These are phyloP conservation scores for Aethina tumida DNA, from an alignment of 1,140 invertebrate genomes.

Conservation along the genomic window DNA sequence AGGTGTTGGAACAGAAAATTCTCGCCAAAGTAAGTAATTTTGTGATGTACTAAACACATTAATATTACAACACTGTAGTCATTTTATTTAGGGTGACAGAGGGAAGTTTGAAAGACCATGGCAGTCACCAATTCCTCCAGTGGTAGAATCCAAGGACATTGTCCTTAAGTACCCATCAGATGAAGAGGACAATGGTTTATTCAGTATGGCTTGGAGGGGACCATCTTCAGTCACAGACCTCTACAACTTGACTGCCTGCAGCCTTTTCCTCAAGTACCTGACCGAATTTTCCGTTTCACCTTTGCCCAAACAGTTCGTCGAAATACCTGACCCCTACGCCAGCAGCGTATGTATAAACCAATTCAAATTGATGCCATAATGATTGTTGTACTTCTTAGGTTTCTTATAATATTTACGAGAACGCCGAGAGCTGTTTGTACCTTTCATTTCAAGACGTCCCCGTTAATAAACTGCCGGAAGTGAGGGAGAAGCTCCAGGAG, in stretches of 20 bases:
- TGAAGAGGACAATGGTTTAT: slow-evolving; percentile 75
- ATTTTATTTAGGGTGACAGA: slow-evolving; percentile 40
- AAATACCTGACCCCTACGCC: slow-evolving; percentile 70
- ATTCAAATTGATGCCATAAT: neutral
- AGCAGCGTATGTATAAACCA: slow-evolving; percentile 52
- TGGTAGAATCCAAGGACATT: slow-evolving; percentile 41
- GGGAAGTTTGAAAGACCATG: slow-evolving; percentile 61
- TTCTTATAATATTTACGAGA: slow-evolving; percentile 56
- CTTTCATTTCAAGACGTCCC: slow-evolving; percentile 73
- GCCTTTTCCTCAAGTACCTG: slow-evolving; percentile 73
- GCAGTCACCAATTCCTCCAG: slow-evolving; percentile 58
- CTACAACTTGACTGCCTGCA: slow-evolving; percentile 50
- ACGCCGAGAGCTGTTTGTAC: slow-evolving; percentile 57
- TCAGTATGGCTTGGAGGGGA: slow-evolving; percentile 74
- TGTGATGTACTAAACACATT: too few species aligned
- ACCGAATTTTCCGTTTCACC: slow-evolving; percentile 76
- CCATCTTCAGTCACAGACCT: slow-evolving; percentile 51
- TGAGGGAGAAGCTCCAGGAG: slow-evolving; percentile 50
- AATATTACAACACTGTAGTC: neutral
- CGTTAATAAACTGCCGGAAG: slow-evolving; percentile 48
- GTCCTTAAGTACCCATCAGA: slow-evolving; percentile 68
- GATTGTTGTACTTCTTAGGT: slow-evolving; percentile 42
- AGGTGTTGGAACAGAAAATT: slow-evolving; percentile 70
- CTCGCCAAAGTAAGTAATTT: slow-evolving; percentile 53
- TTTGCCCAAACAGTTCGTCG: slow-evolving; percentile 74